phyloP scores from a whole-genome alignment of 2,113 vertebrate species.

The Lophura nycthemera region DNA sequence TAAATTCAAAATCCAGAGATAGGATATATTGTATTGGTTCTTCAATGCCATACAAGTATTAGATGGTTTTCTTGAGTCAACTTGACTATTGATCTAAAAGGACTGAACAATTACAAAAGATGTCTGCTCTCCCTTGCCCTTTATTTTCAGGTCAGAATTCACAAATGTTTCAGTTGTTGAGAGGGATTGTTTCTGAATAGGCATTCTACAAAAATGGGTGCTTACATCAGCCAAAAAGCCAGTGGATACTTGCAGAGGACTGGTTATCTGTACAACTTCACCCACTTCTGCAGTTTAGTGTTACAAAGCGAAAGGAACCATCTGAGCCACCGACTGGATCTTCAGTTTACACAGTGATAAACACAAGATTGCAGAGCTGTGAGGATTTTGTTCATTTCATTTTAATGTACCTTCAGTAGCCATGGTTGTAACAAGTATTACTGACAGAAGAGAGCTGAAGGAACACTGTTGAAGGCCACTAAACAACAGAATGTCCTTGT shows the following conservation, averaged over 20 bases:
- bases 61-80: slow-evolving; percentile 12
- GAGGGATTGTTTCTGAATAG: background rate
- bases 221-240: background rate
- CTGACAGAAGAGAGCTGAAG: background rate
- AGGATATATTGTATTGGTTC: slow-evolving; percentile 47
- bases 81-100: background rate
- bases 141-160: slow-evolving; percentile 54
- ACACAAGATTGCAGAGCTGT: background rate
- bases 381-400: background rate
- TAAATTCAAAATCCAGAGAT: slow-evolving; percentile 65
- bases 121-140: background rate
- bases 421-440: background rate
- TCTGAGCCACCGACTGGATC: background rate
- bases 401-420: background rate
- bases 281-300: background rate
- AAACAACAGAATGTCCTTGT: background rate
- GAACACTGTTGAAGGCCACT: background rate
- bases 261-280: background rate
- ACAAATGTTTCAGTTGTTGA: background rate
- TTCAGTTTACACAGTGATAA: background rate
- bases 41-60: slow-evolving; percentile 67
- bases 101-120: background rate
- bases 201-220: background rate
- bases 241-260: background rate
- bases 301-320: background rate